phyloP scores from a whole-genome alignment of 2,113 vertebrate species.

The Podiceps cristatus region DNA sequence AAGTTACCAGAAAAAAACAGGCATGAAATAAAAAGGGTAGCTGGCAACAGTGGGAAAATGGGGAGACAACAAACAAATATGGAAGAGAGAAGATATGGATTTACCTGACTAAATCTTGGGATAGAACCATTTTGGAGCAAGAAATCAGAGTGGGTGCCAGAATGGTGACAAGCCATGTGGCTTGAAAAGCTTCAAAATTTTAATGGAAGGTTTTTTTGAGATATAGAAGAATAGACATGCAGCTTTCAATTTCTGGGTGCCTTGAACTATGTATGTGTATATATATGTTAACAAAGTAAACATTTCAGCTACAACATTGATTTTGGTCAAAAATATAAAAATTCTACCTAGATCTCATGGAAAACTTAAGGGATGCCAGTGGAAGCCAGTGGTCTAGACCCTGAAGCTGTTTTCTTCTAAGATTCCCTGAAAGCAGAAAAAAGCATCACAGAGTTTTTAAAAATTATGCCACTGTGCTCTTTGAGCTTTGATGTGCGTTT shows the following conservation, averaged over 20 bases:
- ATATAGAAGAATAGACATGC: neutral
- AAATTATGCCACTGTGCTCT: neutral
- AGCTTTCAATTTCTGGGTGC: neutral
- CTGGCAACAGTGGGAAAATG: neutral
- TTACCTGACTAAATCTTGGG: neutral
- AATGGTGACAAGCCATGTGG: neutral
- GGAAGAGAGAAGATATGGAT: neutral
- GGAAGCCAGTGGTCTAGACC: neutral
- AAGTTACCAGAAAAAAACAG: neutral
- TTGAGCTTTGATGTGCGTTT: neutral
- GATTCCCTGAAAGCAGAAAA: neutral
- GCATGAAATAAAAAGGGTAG: neutral
- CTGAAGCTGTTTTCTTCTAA: neutral
- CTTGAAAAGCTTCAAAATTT: neutral
- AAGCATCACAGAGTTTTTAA: neutral
- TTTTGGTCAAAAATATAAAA: neutral
- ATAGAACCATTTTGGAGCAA: neutral
- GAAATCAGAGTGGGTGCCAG: neutral
- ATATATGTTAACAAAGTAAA: neutral
- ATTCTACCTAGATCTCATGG: neutral
- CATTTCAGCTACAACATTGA: neutral
- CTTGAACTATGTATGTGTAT: neutral
- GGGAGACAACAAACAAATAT: neutral
- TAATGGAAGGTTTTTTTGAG: neutral
- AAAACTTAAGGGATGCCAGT: neutral